Conservation (phyloP, 2,888 invertebrate genomes). For the Protophormia terraenovae region DNA sequence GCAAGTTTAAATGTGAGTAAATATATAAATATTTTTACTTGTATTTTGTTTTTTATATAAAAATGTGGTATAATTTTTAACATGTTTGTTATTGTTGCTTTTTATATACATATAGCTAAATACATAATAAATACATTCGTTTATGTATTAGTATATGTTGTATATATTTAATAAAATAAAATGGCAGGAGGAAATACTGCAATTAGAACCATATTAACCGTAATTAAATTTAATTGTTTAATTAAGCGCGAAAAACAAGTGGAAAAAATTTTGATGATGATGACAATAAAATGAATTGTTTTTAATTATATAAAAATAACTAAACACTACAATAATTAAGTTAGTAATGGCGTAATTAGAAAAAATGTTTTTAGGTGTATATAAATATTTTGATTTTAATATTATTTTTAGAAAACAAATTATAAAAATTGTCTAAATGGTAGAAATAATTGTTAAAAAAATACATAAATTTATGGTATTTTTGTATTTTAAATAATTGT, state of each 20-base stretch:
- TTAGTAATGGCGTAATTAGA: neutral
- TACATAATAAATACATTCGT: neutral
- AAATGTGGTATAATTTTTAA: constrained; percentile 14
- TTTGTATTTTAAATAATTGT: too few species aligned
- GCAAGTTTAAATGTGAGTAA: neutral
- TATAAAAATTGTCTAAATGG: neutral
- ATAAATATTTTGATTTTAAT: neutral
- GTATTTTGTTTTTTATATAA: constrained; percentile 12
- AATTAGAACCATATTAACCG: constrained; percentile 82
- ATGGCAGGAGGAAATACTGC: constrained; percentile 77
- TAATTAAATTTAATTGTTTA: constrained; percentile 82
- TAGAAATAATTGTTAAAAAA: neutral
- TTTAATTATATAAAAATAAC: constrained; percentile 28
- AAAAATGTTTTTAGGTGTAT: too few species aligned
- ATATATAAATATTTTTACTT: constrained; percentile 29
- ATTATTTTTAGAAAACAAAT: neutral
- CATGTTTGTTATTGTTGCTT: neutral
- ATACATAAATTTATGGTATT: neutral
- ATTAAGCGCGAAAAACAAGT: constrained; percentile 77
- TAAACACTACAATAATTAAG: neutral
- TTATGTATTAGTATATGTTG: constrained; percentile 14
- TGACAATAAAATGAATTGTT: constrained; percentile 28
- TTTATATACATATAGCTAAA: neutral
- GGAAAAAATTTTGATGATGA: constrained; percentile 37
- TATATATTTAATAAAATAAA: constrained; percentile 31